A percentile compares a stretch with the other conserved stretches of the same genome.
Evolutionary conservation across 64 coral and sea anemone species (phyloP).

Genomic region (Actinia equina): DNA sequence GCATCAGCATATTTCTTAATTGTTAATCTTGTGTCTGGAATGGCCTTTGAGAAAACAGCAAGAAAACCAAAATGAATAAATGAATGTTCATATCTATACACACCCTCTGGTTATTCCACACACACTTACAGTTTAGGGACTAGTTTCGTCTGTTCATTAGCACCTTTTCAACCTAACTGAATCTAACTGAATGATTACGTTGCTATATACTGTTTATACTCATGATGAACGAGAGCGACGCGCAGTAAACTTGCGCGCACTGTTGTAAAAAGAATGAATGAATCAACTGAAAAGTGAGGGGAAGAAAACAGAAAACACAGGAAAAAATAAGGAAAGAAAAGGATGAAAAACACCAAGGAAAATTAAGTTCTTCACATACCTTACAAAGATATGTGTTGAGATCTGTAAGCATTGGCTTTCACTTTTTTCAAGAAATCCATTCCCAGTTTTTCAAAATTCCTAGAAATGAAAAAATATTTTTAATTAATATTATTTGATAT

Average conservation of each 20-base stretch:
- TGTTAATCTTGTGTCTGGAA: constrained; percentile 94
- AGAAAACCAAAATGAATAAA: constrained; percentile 2
- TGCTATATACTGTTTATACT: no score
- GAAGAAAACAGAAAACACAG: not conserved
- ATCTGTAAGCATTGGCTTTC: constrained; percentile 96
- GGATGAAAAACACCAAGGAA: not conserved
- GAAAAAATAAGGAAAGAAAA: not conserved
- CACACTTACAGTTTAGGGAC: no score
- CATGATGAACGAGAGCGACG: no score
- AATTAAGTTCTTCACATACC: constrained; percentile 26
- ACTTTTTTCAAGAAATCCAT: constrained; percentile 99
- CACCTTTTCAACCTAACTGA: no score
- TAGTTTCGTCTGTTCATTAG: no score
- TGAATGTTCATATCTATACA: no score
- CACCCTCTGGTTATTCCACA: no score
- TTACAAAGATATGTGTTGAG: constrained; percentile 93
- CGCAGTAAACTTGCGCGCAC: no score
- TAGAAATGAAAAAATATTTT: constrained; percentile 1
- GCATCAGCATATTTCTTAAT: constrained; percentile 99
- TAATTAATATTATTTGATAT: no score
- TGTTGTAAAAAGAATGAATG: not conserved
- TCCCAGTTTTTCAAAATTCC: constrained; percentile 92
- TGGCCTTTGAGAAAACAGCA: constrained; percentile 48
- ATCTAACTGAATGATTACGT: no score
- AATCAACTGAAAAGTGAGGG: not conserved